These are phyloP conservation scores for Oryzias dopingdopingensis DNA, from an alignment of 2,797 vertebrate genomes.

Conservation along the genomic window DNA sequence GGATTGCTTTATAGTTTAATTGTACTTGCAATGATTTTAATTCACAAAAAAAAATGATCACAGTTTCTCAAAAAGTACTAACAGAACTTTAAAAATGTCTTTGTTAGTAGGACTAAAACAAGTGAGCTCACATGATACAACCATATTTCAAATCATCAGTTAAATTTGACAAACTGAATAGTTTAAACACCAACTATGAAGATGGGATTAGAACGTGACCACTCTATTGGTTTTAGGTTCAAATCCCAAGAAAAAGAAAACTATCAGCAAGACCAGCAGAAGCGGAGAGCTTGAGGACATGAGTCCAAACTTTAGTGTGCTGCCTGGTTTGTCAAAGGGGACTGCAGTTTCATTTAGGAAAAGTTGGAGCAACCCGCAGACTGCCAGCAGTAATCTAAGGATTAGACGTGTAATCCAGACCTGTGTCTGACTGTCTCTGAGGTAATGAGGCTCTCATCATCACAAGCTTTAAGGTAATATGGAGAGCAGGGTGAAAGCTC, in stretches of 20 bases:
- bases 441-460: constrained; percentile 34
- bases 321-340: constrained; percentile 30
- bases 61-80: constrained; percentile 38
- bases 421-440: constrained; percentile 32
- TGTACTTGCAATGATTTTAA: too few species aligned
- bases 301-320: not conserved
- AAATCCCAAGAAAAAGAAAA: constrained; percentile 18
- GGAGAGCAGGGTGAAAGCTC: constrained; percentile 47
- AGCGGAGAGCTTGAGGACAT: not conserved
- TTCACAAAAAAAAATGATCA: constrained; percentile 32
- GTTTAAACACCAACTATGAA: constrained; percentile 18
- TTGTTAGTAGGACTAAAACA: constrained; percentile 28
- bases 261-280: not conserved
- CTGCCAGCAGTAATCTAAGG: constrained; percentile 52
- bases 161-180: too few species aligned
- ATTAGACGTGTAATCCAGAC: constrained; percentile 59
- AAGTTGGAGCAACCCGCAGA: constrained; percentile 47
- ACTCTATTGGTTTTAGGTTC: constrained; percentile 6
- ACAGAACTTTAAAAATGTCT: constrained; percentile 37
- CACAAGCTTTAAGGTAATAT: constrained; percentile 24
- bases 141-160: constrained; percentile 18
- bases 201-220: constrained; percentile 20
- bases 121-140: constrained; percentile 41
- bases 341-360: constrained; percentile 39
- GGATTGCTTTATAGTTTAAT: constrained; percentile 25